Evolutionary conservation across 2,797 vertebrate genomes (phyloP).

Genomic region (Heliangelus exortis): DNA sequence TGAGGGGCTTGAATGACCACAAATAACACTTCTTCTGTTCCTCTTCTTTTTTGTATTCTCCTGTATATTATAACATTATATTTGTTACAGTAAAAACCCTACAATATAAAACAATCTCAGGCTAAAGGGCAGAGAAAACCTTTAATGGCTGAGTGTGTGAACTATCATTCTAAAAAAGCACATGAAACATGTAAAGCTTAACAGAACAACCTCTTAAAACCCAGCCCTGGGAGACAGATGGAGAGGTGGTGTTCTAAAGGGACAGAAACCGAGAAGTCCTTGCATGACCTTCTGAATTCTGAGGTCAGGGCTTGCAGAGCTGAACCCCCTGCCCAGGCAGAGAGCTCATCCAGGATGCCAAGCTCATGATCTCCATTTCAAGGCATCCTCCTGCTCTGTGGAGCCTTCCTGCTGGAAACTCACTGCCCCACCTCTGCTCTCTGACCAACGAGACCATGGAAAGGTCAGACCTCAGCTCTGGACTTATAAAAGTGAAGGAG

Average conservation of each 20-base stretch:
- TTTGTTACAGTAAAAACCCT: neutral
- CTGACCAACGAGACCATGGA: neutral
- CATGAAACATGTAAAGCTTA: neutral
- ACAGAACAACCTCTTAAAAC: neutral
- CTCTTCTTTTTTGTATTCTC: neutral
- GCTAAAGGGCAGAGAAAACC: neutral
- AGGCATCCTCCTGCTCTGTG: neutral
- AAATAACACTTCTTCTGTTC: neutral
- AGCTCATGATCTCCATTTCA: neutral
- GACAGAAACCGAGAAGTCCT: neutral
- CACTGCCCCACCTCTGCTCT: neutral
- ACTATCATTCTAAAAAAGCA: neutral
- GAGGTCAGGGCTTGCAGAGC: neutral
- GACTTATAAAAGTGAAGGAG: accelerated
- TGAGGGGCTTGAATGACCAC: neutral
- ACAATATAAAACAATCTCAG: neutral
- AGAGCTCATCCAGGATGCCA: neutral
- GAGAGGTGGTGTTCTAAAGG: neutral
- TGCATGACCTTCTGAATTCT: neutral
- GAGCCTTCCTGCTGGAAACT: neutral
- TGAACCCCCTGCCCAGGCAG: neutral
- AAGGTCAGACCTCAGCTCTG: neutral
- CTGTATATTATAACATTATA: neutral
- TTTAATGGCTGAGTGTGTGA: neutral
- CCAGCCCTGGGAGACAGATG: neutral